These are phyloP conservation scores for Leptinotarsa juncta DNA, from an alignment of 2,888 invertebrate genomes.

Conservation along the genomic window DNA sequence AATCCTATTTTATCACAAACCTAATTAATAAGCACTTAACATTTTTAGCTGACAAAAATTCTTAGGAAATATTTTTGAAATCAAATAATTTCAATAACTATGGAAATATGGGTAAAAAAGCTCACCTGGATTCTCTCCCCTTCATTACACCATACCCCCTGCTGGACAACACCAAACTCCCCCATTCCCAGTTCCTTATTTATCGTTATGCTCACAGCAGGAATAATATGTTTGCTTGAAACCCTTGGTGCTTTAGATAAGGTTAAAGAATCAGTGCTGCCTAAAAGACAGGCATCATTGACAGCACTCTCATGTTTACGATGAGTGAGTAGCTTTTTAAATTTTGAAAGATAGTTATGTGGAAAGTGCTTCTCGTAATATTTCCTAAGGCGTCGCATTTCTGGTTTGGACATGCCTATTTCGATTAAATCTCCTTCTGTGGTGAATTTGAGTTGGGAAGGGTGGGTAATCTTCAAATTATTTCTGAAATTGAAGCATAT, in stretches of 20 bases:
- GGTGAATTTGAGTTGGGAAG: conserved; percentile 93
- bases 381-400: conserved; percentile 93
- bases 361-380: conserved; percentile 94
- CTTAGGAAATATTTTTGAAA: no score
- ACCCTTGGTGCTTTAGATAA: conserved; percentile 69
- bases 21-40: not conserved
- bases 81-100: not conserved
- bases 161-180: conserved; percentile 98
- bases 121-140: conserved; percentile 80
- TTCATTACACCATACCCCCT: conserved; percentile 96
- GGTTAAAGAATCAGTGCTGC: conserved; percentile 61
- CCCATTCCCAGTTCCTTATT: conserved; percentile 96
- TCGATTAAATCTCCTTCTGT: conserved; percentile 90
- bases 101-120: not conserved
- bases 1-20: not conserved
- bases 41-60: no score
- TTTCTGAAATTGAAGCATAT: conserved; percentile 71
- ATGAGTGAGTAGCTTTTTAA: conserved; percentile 83
- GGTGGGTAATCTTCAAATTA: conserved; percentile 88
- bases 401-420: conserved; percentile 94
- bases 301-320: conserved; percentile 68
- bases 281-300: conserved; percentile 54
- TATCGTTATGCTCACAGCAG: conserved; percentile 88
- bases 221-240: conserved; percentile 87
- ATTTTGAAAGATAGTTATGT: conserved; percentile 91